A percentile compares a stretch with the other conserved stretches of the same genome.
These are phyloP conservation scores for Halcyon badia DNA, from an alignment of 2,797 vertebrate genomes.

Conservation along the genomic window DNA sequence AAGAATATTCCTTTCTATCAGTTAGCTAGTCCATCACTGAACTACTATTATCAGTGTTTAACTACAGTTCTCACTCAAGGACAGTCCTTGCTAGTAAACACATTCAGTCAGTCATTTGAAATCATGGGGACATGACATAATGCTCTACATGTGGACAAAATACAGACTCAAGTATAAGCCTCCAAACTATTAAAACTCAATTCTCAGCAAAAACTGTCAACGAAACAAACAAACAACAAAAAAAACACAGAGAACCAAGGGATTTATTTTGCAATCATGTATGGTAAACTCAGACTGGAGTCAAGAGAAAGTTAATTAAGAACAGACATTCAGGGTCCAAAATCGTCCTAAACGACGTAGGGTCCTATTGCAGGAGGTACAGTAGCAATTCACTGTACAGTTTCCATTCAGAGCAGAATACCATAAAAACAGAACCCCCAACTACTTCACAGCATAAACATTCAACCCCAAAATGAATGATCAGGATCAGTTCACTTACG, in stretches of 20 bases:
- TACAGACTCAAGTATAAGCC: neutral
- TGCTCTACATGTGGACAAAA: neutral
- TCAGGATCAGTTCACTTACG: neutral
- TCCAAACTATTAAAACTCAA: neutral
- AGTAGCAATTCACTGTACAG: neutral
- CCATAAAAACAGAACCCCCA: neutral
- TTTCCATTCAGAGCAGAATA: neutral
- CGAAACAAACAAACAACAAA: neutral
- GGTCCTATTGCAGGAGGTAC: neutral
- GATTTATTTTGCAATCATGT: constrained; percentile 10
- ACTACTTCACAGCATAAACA: neutral
- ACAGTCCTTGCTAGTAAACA: neutral
- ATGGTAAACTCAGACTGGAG: neutral
- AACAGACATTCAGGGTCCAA: neutral
- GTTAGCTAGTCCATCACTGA: neutral
- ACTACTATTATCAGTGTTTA: neutral
- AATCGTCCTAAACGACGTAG: neutral
- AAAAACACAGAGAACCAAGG: neutral
- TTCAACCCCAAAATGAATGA: neutral
- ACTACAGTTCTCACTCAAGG: neutral
- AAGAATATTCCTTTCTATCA: neutral
- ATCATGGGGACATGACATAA: neutral
- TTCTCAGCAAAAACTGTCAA: neutral
- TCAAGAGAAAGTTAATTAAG: neutral
- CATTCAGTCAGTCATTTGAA: neutral